Conservation (phyloP, 2,797 vertebrate species). For the Poecile montanus region DNA sequence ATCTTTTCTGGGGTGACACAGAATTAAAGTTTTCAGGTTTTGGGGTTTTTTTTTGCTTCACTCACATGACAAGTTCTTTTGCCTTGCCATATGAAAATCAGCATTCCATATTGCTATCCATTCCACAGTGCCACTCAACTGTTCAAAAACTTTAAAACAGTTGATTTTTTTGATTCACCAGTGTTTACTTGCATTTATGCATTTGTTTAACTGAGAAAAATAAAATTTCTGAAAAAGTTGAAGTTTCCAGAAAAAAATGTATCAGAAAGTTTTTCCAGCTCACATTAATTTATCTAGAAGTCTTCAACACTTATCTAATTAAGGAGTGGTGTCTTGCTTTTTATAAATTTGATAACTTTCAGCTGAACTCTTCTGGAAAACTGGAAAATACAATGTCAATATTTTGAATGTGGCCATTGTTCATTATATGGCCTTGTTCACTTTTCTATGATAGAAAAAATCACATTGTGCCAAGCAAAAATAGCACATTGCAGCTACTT, state of each 20-base stretch:
- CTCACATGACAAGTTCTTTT: background rate
- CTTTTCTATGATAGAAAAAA: background rate
- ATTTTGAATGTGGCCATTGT: background rate
- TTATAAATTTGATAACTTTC: background rate
- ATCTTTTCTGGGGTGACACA: background rate
- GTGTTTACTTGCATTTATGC: background rate
- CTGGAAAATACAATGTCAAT: background rate
- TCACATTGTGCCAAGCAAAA: background rate
- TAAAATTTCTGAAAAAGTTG: background rate
- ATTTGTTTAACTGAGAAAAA: background rate
- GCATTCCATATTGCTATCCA: background rate
- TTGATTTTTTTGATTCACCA: background rate
- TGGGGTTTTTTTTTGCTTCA: background rate
- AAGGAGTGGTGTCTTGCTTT: background rate
- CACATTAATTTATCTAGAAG: accelerated
- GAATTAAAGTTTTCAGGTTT: background rate
- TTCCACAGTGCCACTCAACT: background rate
- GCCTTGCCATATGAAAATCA: background rate
- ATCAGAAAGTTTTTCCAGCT: background rate
- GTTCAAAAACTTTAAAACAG: background rate
- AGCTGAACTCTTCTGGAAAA: background rate
- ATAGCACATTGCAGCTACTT: background rate
- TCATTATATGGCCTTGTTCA: background rate
- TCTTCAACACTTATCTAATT: background rate
- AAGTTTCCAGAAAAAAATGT: background rate